Conservation (phyloP, 2,113 vertebrate species). For the Leucopternis melanops region DNA sequence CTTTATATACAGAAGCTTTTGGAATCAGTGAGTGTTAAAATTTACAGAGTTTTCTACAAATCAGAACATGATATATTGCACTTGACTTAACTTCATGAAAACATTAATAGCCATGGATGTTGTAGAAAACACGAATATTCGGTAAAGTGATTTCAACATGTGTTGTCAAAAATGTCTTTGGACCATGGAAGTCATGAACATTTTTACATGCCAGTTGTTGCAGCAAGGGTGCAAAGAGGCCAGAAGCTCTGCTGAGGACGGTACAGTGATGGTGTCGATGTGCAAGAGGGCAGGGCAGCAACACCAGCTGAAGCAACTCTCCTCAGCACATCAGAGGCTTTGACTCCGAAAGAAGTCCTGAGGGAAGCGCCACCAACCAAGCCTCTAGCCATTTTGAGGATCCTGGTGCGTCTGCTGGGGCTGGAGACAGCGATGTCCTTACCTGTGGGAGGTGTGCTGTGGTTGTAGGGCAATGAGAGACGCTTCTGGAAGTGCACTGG, state of each 20-base stretch:
- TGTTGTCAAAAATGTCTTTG: background rate
- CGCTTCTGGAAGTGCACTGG: background rate
- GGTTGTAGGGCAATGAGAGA: background rate
- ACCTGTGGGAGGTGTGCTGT: too few species aligned
- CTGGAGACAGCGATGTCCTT: background rate
- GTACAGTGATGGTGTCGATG: background rate
- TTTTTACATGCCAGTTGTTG: background rate
- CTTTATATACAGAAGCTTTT: background rate
- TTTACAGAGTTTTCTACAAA: background rate
- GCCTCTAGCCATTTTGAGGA: background rate
- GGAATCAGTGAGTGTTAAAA: background rate
- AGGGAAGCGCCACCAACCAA: background rate
- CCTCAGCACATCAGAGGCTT: background rate
- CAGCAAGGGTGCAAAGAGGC: background rate
- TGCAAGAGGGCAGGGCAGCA: background rate
- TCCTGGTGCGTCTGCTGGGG: background rate
- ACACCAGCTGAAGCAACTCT: background rate
- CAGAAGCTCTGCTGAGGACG: background rate
- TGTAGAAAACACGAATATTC: background rate
- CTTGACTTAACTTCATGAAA: background rate
- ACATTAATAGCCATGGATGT: background rate
- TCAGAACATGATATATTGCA: background rate
- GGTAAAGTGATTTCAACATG: background rate
- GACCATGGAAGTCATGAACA: background rate
- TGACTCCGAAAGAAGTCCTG: background rate